Base-by-base conservation (phyloP, 2,113 vertebrate genomes). In the Plectropomus leopardus region DNA sequence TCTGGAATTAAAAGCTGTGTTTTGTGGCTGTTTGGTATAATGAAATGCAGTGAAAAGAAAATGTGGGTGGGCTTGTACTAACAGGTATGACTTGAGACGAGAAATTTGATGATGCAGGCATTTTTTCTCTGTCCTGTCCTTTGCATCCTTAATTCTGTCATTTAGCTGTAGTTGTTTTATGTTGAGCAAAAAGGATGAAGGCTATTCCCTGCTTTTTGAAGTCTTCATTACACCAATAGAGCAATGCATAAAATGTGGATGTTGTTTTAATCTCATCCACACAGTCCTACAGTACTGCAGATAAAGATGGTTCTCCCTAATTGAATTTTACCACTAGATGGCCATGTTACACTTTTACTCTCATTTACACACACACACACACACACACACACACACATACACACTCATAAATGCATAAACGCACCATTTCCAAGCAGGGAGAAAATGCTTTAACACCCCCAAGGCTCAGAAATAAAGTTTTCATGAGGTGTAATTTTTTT, bases 321-420 rank as follows among this genome's bases (percentile, higher is more conserved):
- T 68, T 45, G 5, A 40, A 26, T 65, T 76, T 75, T 57, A 67
- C 93, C 93, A 93, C 93, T 93, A 94, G 93, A 91, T 93, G 93
- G 91, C 92, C 73, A 80, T 40, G 67, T 90, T 84, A 72, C 79
- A 80, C 92, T 82, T 86, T 69, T 1, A 63, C 68, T 21, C 23
- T n/a, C 80, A 61, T 40, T 66, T 65, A 61, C 14, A 72, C 26
- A 13, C 26, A 23, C 28, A 32, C 19, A 11, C 30, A 17, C 28
- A 16, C 74, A 28, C 47, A 65, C 21, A 65, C 28, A 57, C 51
- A 21, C 44, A 48, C 64, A 54, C 36, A 51, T 3, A 21, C 14
- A 4, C 4, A 19, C 30, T 32, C n/a, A 61, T 81, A 21, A 34
- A 76, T 60, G 17, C 58, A 77, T 53, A 63, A 72, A 79, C 45